Evolutionary conservation across 1,140 invertebrate species (phyloP).

Genomic region (Brachionus koreanus): DNA sequence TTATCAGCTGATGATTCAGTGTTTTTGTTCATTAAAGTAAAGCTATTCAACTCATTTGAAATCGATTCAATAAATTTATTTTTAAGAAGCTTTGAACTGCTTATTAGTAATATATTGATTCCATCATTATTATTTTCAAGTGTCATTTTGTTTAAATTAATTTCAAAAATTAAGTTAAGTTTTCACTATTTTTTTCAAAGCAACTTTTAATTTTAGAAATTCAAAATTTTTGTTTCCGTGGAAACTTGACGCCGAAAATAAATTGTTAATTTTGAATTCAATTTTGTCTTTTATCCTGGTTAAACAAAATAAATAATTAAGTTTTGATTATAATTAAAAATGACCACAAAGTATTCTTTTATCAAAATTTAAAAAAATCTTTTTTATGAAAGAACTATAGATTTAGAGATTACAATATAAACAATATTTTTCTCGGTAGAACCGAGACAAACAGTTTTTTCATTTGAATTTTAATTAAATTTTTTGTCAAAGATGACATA

Average conservation of each 20-base stretch:
- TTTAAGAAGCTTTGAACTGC: slow-evolving; percentile 34
- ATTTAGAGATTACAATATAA: no score
- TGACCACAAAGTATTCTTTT: no score
- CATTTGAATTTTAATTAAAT: no score
- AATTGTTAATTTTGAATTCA: not conserved
- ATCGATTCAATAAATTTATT: slow-evolving; percentile 35
- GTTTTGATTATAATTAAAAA: no score
- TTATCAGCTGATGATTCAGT: not conserved
- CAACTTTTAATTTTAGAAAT: not conserved
- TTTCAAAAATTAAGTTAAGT: not conserved
- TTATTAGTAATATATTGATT: slow-evolving; percentile 25
- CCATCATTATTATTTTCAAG: not conserved
- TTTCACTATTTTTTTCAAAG: not conserved
- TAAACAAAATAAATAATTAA: no score
- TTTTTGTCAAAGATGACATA: no score
- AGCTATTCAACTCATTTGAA: slow-evolving; percentile 34
- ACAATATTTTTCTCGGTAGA: no score
- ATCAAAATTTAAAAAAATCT: no score
- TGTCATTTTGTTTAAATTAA: not conserved
- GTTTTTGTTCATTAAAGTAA: slow-evolving; percentile 36
- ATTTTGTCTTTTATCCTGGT: no score
- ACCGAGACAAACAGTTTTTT: no score
- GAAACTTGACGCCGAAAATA: not conserved
- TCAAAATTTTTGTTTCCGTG: not conserved
- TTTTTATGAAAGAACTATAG: no score